phyloP scores from a whole-genome alignment of 2,888 invertebrate species.

The Zeuzera pyrina region DNA sequence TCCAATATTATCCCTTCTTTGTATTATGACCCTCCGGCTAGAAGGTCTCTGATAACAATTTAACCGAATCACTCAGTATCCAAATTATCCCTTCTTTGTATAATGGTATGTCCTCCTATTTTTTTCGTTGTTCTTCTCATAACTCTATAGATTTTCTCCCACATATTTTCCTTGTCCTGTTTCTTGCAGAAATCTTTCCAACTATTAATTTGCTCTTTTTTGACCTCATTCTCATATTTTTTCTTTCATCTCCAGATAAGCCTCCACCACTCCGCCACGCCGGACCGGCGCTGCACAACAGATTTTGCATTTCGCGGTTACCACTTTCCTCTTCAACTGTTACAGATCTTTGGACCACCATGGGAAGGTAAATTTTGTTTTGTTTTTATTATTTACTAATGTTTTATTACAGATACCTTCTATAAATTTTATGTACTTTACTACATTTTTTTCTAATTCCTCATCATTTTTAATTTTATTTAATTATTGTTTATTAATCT shows the following conservation, averaged over 20 bases:
- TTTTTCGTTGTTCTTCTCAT: constrained; percentile 2
- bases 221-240: too few species aligned
- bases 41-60: too few species aligned
- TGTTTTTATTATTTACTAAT: too few species aligned
- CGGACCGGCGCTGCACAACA: not conserved
- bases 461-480: not conserved
- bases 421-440: too few species aligned
- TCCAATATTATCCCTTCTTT: not conserved
- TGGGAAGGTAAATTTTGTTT: too few species aligned
- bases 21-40: too few species aligned
- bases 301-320: not conserved
- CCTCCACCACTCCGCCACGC: not conserved
- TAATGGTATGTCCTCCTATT: not conserved
- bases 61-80: too few species aligned
- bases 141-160: constrained; percentile 14
- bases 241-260: not conserved
- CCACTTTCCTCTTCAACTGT: not conserved
- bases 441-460: not conserved
- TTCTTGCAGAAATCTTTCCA: constrained; percentile 13
- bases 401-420: too few species aligned
- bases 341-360: not conserved
- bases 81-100: too few species aligned
- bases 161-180: constrained; percentile 11
- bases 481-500: not conserved
- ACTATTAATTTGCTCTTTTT: constrained; percentile 4